Evolutionary conservation across 2,888 invertebrate species (phyloP).

Genomic region (Dermolepida albohirtum): DNA sequence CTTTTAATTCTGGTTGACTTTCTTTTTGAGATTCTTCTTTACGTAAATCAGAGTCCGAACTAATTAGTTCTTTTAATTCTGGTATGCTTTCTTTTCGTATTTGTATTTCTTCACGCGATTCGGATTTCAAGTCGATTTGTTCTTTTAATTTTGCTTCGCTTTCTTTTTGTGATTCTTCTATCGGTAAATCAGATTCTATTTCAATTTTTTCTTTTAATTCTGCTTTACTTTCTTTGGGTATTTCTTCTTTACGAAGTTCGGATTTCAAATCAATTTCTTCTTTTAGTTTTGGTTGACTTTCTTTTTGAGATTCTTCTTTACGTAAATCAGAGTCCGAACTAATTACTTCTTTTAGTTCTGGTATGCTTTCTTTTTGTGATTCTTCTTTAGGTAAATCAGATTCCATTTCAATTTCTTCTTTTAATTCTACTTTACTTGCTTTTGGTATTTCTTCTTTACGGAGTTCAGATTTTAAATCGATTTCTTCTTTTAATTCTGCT

Average conservation of each 20-base stretch:
- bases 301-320: too few relatives aligned
- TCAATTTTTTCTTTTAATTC: neutral
- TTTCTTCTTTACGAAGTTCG: too few relatives aligned
- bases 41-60: neutral
- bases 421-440: neutral
- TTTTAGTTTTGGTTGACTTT: neutral
- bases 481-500: too few relatives aligned
- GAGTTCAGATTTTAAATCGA: neutral
- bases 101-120: too few relatives aligned
- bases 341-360: neutral
- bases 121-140: too few relatives aligned
- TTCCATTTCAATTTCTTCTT: neutral
- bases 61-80: too few relatives aligned
- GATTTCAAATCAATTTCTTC: neutral
- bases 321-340: too few relatives aligned
- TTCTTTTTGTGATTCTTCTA: neutral
- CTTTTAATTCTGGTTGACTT: neutral
- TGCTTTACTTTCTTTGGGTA: too few relatives aligned
- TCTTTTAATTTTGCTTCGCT: too few relatives aligned
- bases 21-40: neutral
- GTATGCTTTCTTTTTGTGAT: neutral
- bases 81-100: too few relatives aligned
- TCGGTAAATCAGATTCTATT: neutral
- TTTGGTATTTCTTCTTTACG: neutral
- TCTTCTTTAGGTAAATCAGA: neutral